Evolutionary conservation across 2,797 vertebrate species (phyloP), one percentile per base, ranked within the genome.

Genomic region (Pseudotriccus pelzelni): DNA sequence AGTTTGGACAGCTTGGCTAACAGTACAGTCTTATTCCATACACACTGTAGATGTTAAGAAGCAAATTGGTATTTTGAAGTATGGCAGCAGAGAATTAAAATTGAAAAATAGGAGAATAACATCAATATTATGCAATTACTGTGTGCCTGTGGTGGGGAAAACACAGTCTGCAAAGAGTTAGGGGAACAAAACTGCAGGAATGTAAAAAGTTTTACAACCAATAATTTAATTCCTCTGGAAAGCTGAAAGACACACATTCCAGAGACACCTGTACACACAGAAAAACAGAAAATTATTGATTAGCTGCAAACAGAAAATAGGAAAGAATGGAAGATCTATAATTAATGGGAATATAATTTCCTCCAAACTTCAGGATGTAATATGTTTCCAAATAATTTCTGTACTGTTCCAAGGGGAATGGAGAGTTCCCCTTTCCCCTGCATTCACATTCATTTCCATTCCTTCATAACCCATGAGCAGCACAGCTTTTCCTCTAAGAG

Each of bases 61-160:
- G 52, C 21, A 39, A 91, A 90, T 84, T 86, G 36, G 7, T 90
- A 41, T 91, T 92, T 89, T 97, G 85, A 94, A 87, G 39, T 94
- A 91, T 63, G 74, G 34, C 52, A 87, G 46, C 15, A 64, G 68
- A 73, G 67, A 87, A 94, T 96, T 91, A 90, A 64, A 96, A 94
- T 50, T 92, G 88, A 93, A 94, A 95, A 95, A 56, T 2, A 66
- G 50, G 28, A 87, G 80, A 96, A 83, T 47, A 89, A n/a, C 46
- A 93, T 89, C 59, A 93, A 37, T 89, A 58, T 56, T 69, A 58
- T 49, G 46, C 41, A 94, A 89, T 96, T 94, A 90, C 70, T 23
- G 10, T 69, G 10, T 70, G 25, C 44, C 69, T 81, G 37, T 46
- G 49, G 46, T 81, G 50, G 46, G 64, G 69, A 87, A 64, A 70